phyloP scores from a whole-genome alignment of 2,888 invertebrate genomes.

The Amphipyra berbera region DNA sequence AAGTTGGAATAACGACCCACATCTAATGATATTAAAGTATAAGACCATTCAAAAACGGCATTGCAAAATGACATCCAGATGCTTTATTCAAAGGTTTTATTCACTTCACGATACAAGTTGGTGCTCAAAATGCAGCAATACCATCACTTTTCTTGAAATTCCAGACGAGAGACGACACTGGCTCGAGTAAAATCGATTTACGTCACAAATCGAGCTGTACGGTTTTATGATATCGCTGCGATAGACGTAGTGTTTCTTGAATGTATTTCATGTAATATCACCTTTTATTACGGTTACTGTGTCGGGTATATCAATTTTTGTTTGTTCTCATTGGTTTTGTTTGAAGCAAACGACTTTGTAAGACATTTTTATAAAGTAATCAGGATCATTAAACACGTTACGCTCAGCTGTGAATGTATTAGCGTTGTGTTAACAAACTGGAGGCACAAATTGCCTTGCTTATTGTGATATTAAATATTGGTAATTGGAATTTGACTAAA shows the following conservation, averaged over 20 bases:
- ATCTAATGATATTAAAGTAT: neutral
- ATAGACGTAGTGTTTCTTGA: constrained; percentile 34
- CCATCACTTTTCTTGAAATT: constrained; percentile 36
- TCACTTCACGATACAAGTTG: constrained; percentile 22
- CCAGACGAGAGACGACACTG: constrained; percentile 16
- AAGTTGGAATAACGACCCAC: neutral
- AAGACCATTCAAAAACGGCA: constrained; percentile 5
- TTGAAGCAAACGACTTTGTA: too few species aligned
- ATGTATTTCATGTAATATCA: constrained; percentile 31
- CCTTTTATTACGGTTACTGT: constrained; percentile 12
- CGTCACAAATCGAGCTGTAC: constrained; percentile 41
- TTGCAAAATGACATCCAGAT: constrained; percentile 1
- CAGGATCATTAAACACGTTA: too few species aligned
- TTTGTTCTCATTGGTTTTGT: neutral
- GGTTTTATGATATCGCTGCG: constrained; percentile 42
- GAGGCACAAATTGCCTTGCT: too few species aligned
- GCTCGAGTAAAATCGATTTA: constrained; percentile 52
- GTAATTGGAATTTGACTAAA: neutral
- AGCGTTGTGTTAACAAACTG: too few species aligned
- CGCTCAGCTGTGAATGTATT: too few species aligned
- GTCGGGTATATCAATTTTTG: constrained; percentile 14
- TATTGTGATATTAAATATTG: neutral
- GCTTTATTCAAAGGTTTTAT: constrained; percentile 27
- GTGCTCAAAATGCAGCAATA: constrained; percentile 41
- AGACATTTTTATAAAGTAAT: too few species aligned